Percentiles rank a stretch among this genome's conserved stretches.
Evolutionary conservation across 2,113 vertebrate species (phyloP).

Genomic region (Corythaeola cristata): DNA sequence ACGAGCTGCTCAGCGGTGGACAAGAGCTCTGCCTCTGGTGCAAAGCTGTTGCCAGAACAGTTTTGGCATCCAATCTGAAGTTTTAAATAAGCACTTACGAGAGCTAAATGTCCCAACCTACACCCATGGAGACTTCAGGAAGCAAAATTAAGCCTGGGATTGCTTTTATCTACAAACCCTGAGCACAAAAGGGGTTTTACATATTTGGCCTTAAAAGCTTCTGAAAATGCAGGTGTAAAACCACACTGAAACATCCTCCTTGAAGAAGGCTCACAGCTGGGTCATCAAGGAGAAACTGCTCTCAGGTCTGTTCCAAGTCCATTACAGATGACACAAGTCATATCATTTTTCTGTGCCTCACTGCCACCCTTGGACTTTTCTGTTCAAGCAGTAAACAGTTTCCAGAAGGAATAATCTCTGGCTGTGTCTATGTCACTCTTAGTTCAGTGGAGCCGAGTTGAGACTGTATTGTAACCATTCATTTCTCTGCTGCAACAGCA

Average conservation of each 20-base stretch:
- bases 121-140: not conserved
- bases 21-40: not conserved
- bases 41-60: not conserved
- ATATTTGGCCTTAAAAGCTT: not conserved
- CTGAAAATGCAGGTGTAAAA: not conserved
- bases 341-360: conserved; percentile 6
- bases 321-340: not conserved
- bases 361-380: not conserved
- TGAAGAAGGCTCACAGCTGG: not conserved
- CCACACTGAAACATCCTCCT: not conserved
- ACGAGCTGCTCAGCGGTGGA: not conserved
- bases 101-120: not conserved
- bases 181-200: not conserved
- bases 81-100: not conserved
- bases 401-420: not conserved
- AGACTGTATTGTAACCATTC: not conserved
- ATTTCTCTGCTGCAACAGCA: conserved; percentile 38
- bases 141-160: not conserved
- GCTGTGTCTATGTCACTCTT: not conserved
- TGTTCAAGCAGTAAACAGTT: not conserved
- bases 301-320: not conserved
- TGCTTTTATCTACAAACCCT: not conserved
- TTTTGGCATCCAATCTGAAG: not conserved
- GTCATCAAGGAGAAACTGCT: not conserved
- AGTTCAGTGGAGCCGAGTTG: not conserved